Evolutionary conservation across 2,888 invertebrate species (phyloP), one percentile per base, ranked within the genome.

Genomic region (Gnatocerus cornutus): DNA sequence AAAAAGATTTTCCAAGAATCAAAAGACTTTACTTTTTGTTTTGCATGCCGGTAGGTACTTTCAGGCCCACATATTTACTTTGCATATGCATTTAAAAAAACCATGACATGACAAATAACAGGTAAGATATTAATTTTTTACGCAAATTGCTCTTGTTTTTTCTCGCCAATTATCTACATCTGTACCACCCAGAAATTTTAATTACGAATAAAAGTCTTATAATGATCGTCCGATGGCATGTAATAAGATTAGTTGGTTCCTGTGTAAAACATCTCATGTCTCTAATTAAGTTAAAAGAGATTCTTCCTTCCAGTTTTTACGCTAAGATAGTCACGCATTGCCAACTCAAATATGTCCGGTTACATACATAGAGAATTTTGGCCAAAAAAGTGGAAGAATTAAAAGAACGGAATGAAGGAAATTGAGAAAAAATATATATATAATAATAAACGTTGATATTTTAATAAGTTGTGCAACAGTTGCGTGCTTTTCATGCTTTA

Each of bases 101-200:
- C n/a, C 33, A 33, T 33, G 33, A 33, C 33, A 33, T 33, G 33
- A 33, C 33, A n/a, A 33, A 33, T n/a, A 33, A 33, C 33, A 33
- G 9, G 33, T 33, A 33, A 4, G 33, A 33, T 4, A 33, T 33
- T 33, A 33, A 4, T 21, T 33, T 33, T 33, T 33, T 33, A 33
- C 33, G 33, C 33, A 33, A 41, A 41, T 41, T 41, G 41, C 41
- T n/a, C 9, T 2, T 13, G 41, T 41, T 41, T 12, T 41, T n/a
- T 33, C 33, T 2, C 33, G 33, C 7, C 39, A 12, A 12, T 43
- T 27, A 12, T 50, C 29, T 50, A 16, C 50, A 12, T 43, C 13
- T 45, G 41, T 29, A 6, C 27, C 59, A 30, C 46, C 6, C 21
- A 33, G 46, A 65, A 65, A 65, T 55, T 65, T 65, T 65, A 65